A percentile compares a stretch with the other conserved stretches of the same genome.
Conservation (phyloP, 1,140 invertebrate genomes). For the Atta cephalotes region DNA sequence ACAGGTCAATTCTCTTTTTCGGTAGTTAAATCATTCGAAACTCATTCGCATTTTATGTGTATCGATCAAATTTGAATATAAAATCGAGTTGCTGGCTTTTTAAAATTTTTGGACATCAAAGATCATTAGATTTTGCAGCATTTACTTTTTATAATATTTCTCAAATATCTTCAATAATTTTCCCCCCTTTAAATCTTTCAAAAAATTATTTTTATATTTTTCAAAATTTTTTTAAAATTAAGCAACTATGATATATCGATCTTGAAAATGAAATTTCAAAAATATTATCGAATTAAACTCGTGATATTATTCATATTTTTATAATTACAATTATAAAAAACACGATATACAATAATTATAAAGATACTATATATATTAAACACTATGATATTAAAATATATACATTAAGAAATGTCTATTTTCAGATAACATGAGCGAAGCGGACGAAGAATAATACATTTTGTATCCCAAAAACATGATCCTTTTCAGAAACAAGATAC, state of each 20-base stretch:
- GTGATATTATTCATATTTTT: not conserved
- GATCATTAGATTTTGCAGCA: not conserved
- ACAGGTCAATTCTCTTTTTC: not conserved
- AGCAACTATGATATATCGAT: not conserved
- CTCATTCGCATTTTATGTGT: not conserved
- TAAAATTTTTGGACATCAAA: not conserved
- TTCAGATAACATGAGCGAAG: not conserved
- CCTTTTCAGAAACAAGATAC: not conserved
- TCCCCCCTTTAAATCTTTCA: not conserved
- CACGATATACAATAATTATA: not conserved
- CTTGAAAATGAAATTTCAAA: not conserved
- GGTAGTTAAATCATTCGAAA: not conserved
- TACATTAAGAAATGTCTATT: not conserved
- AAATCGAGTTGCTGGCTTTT: not conserved
- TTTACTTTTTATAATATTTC: not conserved
- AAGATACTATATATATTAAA: too few relatives aligned
- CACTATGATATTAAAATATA: not conserved
- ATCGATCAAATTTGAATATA: not conserved
- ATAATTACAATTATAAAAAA: not conserved
- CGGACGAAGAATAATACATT: not conserved
- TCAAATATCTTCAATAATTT: not conserved
- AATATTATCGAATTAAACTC: not conserved
- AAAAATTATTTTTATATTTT: not conserved
- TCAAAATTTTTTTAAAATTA: not conserved
- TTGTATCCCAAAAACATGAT: not conserved